Evolutionary conservation across 2,113 vertebrate species (phyloP), one percentile per base, ranked within the genome.

Genomic region (Megaleporinus macrocephalus): DNA sequence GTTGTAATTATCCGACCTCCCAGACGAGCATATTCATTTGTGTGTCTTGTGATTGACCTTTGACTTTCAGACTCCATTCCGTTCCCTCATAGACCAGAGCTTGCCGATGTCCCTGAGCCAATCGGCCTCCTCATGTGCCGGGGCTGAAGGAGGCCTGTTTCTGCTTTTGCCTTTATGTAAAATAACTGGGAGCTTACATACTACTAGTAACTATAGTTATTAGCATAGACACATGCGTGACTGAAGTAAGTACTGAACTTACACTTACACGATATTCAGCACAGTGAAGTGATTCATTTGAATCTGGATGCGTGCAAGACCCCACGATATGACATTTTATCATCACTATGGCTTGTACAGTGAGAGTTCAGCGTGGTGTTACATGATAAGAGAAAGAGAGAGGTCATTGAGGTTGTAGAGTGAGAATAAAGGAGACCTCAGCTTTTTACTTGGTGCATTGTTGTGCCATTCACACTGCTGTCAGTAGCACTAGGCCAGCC

Each of bases 111-210:
- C 97, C 12, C 96, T 97, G 91, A 95, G 95, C 0, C 95, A 95
- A 62, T 73, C 94, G 93, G 61, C 95, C 93, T 88, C 90, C 94
- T 73, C 96, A n/a, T 95, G 12, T 99, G 77, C 97, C 97, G 95
- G 94, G 29, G 94, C 91, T 0, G 97, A 99, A 55, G 96, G 96
- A 2, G 97, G 99, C 86, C 92, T 97, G 90, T 94, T n/a, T n/a
- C n/a, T n/a, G n/a, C n/a, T n/a, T n/a, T n/a, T n/a, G n/a, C n/a
- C n/a, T n/a, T n/a, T n/a, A n/a, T n/a, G n/a, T n/a, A n/a, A n/a
- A n/a, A 7, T 44, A 11, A 9, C 41, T 44, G 4, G 9, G 10
- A 9, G 41, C 41, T 44, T 44, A 44, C 41, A 44, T 44, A 44
- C 41, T 7, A 7, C 6, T 36, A 36, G n/a, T n/a, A n/a, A n/a